phyloP scores from a whole-genome alignment of 2,113 vertebrate genomes.

The Lipophrys pholis region DNA sequence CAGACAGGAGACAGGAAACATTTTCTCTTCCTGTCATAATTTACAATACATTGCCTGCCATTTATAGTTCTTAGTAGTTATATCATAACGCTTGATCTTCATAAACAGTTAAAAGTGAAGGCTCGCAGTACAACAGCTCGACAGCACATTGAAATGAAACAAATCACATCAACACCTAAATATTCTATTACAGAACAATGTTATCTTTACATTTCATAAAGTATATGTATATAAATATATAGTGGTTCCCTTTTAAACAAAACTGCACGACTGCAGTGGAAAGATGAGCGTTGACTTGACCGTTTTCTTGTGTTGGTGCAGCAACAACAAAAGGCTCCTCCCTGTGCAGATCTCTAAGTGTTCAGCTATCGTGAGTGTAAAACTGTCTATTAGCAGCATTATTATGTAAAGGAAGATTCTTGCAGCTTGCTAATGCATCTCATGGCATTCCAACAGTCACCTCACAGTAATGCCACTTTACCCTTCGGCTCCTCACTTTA shows the following conservation, averaged over 20 bases:
- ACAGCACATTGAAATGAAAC: slow-evolving; percentile 45
- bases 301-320: neutral
- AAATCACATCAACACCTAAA: slow-evolving; percentile 33
- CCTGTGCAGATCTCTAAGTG: neutral
- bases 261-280: neutral
- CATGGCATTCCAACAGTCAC: slow-evolving; percentile 3
- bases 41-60: slow-evolving; percentile 12
- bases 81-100: slow-evolving; percentile 14
- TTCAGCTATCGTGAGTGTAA: slow-evolving; percentile 13
- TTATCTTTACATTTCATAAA: slow-evolving; percentile 28
- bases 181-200: slow-evolving; percentile 26
- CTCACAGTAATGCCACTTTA: neutral
- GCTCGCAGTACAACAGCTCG: slow-evolving; percentile 32
- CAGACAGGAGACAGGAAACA: neutral
- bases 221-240: slow-evolving; percentile 4
- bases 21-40: neutral
- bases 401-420: slow-evolving; percentile 20
- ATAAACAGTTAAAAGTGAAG: slow-evolving; percentile 16
- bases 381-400: slow-evolving; percentile 29
- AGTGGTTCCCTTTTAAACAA: neutral
- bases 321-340: neutral
- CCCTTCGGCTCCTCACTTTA: slow-evolving; percentile 4
- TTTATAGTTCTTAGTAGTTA: slow-evolving; percentile 36
- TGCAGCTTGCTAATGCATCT: slow-evolving; percentile 23
- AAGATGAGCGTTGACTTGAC: slow-evolving; percentile 6